Evolutionary conservation across 2,888 invertebrate genomes (phyloP), one percentile per base, ranked within the genome.

Genomic region (Bursaphelenchus okinawaensis): DNA sequence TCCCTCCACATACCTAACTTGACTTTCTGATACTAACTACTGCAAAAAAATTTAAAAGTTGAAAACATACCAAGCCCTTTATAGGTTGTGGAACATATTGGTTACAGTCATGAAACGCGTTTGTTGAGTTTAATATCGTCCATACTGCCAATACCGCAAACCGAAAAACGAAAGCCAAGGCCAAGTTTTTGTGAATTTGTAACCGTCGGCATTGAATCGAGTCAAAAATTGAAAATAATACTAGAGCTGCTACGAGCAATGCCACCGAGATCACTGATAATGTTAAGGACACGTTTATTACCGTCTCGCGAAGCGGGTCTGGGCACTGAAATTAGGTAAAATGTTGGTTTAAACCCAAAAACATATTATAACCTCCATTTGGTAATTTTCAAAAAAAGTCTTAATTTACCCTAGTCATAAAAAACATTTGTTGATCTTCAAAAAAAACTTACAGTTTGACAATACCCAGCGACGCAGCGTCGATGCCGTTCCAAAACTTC

Each of bases 111-210:
- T 78, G 70, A 63, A 81, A 81, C 16, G 71, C 60, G 61, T 79
- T 75, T 19, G 76, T 70, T 7, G 75, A 71, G 55, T 78, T 75
- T 2, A 74, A 73, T 8, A 80, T 70, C 8, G 77, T 82, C 81
- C 81, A 81, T 9, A 82, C 65, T 7, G 81, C 80, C 9, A 83
- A 73, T 4, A 84, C 75, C 24, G 84, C 73, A 67, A 83, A 85
- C 19, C 85, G 83, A 52, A 85, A 77, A 23, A 85, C 84, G 78
- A 85, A 86, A 9, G 85, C 84, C 1, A 83, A 73, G 7, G 85
- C 84, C 55, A 85, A 78, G 68, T 85, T 83, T 72, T 84, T 84
- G 77, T 85, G 85, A 52, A 85, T 85, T 51, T 83, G 78, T 19
- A 85, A 82, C 4, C 85, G 79, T 52, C 81, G 83, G 70, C 80